phyloP scores from a whole-genome alignment of 64 coral and sea anemone species.

The Trachythela sp. region DNA sequence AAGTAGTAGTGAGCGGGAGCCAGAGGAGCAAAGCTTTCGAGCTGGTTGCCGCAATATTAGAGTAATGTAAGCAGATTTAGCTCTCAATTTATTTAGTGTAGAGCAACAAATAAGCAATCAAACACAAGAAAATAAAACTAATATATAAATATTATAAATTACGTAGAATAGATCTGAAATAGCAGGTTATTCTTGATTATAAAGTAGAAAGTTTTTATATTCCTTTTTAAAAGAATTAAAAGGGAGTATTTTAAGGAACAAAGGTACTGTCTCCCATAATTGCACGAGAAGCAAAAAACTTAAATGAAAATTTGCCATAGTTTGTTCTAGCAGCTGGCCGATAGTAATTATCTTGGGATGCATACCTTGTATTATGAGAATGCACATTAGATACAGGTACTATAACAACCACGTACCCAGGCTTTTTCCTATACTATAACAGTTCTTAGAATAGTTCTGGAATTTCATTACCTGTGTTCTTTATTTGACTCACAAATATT shows the following conservation, averaged over 20 bases:
- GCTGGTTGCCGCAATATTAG: constrained; percentile 22
- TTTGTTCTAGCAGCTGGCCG: constrained; percentile 18
- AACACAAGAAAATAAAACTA: no score
- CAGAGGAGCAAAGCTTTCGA: constrained; percentile 41
- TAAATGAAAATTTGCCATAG: constrained; percentile 23
- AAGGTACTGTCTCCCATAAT: constrained; percentile 22
- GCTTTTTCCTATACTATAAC: no score
- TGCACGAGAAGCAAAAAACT: neutral
- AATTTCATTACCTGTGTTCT: neutral
- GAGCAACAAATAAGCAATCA: neutral
- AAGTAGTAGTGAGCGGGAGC: neutral
- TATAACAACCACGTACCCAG: no score
- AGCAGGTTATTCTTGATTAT: constrained; percentile 32
- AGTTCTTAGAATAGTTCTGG: neutral
- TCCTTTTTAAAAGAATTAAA: constrained; percentile 44
- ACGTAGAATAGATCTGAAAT: neutral
- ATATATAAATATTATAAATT: neutral
- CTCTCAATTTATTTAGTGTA: neutral
- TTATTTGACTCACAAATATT: neutral
- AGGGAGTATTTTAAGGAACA: constrained; percentile 26
- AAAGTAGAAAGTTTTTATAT: constrained; percentile 37
- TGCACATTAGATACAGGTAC: neutral
- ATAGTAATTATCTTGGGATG: neutral
- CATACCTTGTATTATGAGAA: neutral
- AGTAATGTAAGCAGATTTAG: neutral